Percentiles rank a stretch among this genome's conserved stretches.
phyloP scores from a whole-genome alignment of 2,888 invertebrate species.

The Apodemia duryi region DNA sequence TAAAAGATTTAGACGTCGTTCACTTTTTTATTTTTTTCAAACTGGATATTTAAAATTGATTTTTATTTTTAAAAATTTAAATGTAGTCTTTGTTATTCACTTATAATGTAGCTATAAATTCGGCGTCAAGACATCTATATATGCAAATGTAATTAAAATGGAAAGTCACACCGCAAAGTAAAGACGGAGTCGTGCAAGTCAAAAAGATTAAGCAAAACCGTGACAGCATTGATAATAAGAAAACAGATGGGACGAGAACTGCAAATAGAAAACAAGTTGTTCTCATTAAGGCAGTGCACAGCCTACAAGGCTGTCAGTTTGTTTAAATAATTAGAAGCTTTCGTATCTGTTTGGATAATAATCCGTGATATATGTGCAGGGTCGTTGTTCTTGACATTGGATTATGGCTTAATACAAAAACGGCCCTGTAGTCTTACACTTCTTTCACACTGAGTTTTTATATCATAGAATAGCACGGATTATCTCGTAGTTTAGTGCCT shows the following conservation, averaged over 20 bases:
- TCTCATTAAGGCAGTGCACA: slow-evolving; percentile 7
- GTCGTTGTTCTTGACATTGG: slow-evolving; percentile 1
- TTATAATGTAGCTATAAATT: no score
- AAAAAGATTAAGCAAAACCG: slow-evolving; percentile 12
- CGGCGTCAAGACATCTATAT: no score
- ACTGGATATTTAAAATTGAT: no score
- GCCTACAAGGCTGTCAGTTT: slow-evolving; percentile 11
- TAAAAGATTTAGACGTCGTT: no score
- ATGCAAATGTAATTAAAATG: not conserved
- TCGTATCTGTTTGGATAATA: not conserved
- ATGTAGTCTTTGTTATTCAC: no score
- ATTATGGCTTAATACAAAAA: not conserved
- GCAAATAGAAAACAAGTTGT: slow-evolving; percentile 18
- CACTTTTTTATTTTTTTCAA: no score
- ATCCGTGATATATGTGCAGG: slow-evolving; percentile 2
- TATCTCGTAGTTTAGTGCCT: no score
- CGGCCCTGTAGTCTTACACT: not conserved
- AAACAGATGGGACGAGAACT: slow-evolving; percentile 12
- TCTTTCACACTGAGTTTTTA: not conserved
- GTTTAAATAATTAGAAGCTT: slow-evolving; percentile 12
- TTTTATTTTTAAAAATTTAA: no score
- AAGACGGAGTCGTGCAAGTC: not conserved
- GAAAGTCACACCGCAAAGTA: not conserved
- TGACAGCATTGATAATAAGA: slow-evolving; percentile 16
- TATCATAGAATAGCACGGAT: no score